Evolutionary conservation across 2,797 vertebrate species (phyloP).

Genomic region (Megalops cyprinoides): DNA sequence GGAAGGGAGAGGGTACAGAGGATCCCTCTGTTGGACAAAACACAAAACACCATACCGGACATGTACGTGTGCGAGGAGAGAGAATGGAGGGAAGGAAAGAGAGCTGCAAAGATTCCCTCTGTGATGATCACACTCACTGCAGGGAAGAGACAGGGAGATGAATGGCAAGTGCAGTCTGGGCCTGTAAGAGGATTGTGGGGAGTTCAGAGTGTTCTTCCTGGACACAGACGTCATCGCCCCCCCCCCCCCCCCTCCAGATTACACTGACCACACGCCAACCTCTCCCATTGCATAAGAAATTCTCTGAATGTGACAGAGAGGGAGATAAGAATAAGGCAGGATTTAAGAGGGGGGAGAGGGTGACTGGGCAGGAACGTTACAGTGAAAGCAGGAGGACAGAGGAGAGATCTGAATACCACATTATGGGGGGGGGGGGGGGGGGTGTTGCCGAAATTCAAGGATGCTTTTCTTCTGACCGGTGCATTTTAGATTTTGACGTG

Average conservation of each 20-base stretch:
- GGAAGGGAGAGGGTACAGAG: not conserved
- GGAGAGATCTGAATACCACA: not conserved
- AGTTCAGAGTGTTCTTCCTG: conserved; percentile 56
- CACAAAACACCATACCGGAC: not conserved
- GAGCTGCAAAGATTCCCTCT: conserved; percentile 22
- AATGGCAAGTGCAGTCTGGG: conserved; percentile 53
- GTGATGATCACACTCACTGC: not conserved
- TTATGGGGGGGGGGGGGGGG: not conserved
- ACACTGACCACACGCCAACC: conserved; percentile 60
- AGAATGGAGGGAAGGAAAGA: conserved; percentile 28
- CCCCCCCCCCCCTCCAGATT: conserved; percentile 59
- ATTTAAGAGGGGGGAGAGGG: conserved; percentile 54
- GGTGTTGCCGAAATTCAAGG: not conserved
- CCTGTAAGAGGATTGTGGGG: conserved; percentile 68
- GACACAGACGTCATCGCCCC: conserved; percentile 54
- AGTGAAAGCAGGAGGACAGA: not conserved
- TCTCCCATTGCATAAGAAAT: conserved; percentile 59
- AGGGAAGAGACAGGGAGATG: conserved; percentile 34
- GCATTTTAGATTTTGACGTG: not conserved
- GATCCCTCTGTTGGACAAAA: not conserved
- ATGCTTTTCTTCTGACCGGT: not conserved
- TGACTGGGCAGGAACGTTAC: conserved; percentile 20
- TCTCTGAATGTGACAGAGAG: conserved; percentile 63
- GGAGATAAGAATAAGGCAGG: conserved; percentile 52
- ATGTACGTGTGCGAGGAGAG: not conserved